Evolutionary conservation across 2,113 vertebrate species (phyloP).

Genomic region (Scatophagus argus): DNA sequence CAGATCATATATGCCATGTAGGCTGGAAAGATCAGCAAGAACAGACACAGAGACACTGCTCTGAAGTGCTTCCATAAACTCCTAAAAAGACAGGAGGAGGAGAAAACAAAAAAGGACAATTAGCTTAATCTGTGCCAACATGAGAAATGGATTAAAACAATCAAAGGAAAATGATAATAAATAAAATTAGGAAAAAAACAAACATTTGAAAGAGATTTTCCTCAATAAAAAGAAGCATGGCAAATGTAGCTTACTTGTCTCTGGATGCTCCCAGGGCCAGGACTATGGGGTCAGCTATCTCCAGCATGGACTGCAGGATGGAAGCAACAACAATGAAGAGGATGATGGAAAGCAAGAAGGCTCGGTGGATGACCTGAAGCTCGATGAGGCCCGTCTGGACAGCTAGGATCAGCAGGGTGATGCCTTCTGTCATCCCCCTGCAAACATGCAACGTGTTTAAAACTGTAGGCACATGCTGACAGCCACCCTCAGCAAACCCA

Average conservation of each 20-base stretch:
- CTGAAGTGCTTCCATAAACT: constrained; percentile 99
- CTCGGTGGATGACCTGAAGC: constrained; percentile 96
- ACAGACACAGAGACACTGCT: constrained; percentile 94
- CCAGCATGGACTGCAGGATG: constrained; percentile 98
- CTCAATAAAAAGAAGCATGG: not conserved
- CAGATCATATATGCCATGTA: constrained; percentile 99
- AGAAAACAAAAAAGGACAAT: not conserved
- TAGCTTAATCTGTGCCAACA: not conserved
- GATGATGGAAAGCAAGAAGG: constrained; percentile 98
- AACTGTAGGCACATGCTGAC: not conserved
- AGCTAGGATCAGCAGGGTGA: constrained; percentile 94
- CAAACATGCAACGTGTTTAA: not conserved
- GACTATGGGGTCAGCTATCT: constrained; percentile 99
- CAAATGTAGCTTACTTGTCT: constrained; percentile 89
- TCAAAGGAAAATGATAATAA: not conserved
- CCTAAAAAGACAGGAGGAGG: constrained; percentile 77
- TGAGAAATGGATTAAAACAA: not conserved
- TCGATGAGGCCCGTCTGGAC: constrained; percentile 98
- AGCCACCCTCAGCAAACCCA: not conserved
- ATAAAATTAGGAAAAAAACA: not conserved
- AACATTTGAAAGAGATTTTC: too few relatives aligned
- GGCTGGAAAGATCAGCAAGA: constrained; percentile 94
- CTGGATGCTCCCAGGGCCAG: constrained; percentile 96
- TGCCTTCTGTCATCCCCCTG: constrained; percentile 98
- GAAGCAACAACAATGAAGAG: constrained; percentile 99